Conservation (phyloP, 2,113 vertebrate species). For the Acrocephalus arundinaceus region DNA sequence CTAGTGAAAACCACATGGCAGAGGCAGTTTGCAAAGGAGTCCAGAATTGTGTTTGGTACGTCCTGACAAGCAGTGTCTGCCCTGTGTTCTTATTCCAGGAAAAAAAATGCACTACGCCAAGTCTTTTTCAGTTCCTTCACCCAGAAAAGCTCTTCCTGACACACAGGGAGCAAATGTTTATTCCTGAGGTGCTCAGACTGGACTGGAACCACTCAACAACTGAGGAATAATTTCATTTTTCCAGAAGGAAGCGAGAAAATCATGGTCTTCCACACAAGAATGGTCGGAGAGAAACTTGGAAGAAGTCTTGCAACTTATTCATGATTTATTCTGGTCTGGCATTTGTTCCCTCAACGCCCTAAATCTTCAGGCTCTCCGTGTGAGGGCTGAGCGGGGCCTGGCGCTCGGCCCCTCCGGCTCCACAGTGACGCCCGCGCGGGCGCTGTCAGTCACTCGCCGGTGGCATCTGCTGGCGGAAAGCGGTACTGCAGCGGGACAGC, state of each 20-base stretch:
- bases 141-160: not conserved
- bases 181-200: not conserved
- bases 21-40: not conserved
- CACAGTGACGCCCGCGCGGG: too few relatives aligned
- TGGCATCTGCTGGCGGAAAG: not conserved
- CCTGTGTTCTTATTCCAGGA: not conserved
- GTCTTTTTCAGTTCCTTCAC: not conserved
- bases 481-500: accelerated
- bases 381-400: not conserved
- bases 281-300: not conserved
- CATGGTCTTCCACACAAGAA: not conserved
- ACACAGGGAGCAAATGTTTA: not conserved
- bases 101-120: not conserved
- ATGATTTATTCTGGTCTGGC: too few relatives aligned
- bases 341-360: too few relatives aligned
- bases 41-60: not conserved
- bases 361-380: accelerated
- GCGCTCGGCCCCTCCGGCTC: not conserved
- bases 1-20: not conserved
- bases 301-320: not conserved
- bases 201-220: too few relatives aligned
- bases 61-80: not conserved
- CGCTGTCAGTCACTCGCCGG: accelerated
- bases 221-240: not conserved
- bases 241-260: not conserved